Percentiles rank a stretch among this genome's conserved stretches.
phyloP scores from a whole-genome alignment of 2,888 invertebrate genomes.

The Palloptera scutellata region DNA sequence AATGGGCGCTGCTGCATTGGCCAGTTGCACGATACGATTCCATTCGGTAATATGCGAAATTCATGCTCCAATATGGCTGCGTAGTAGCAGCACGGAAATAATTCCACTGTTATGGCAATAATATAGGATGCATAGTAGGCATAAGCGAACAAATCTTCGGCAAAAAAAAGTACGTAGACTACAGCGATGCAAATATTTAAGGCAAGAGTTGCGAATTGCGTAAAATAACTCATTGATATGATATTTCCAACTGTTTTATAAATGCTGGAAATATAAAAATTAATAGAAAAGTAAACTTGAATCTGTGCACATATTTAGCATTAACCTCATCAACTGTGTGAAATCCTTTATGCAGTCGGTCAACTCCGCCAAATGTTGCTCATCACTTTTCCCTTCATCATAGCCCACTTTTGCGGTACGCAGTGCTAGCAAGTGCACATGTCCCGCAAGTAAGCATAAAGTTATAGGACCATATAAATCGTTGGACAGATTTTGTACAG shows the following conservation, averaged over 20 bases:
- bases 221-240: slow-evolving; percentile 31
- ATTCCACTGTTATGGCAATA: slow-evolving; percentile 33
- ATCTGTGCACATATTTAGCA: neutral
- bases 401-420: slow-evolving; percentile 37
- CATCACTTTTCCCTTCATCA: slow-evolving; percentile 19
- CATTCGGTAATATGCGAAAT: slow-evolving; percentile 35
- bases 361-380: slow-evolving; percentile 40
- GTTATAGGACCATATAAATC: slow-evolving; percentile 36
- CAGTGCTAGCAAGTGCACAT: slow-evolving; percentile 37
- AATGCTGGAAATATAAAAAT: slow-evolving; percentile 29
- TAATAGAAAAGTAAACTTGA: neutral
- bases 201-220: slow-evolving; percentile 34
- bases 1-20: slow-evolving; percentile 28
- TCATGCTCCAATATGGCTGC: slow-evolving; percentile 39
- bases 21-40: slow-evolving; percentile 43
- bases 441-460: slow-evolving; percentile 39
- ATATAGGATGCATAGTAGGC: slow-evolving; percentile 34
- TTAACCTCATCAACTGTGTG: slow-evolving; percentile 37
- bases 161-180: slow-evolving; percentile 36
- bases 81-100: slow-evolving; percentile 41
- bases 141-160: slow-evolving; percentile 30
- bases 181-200: slow-evolving; percentile 37
- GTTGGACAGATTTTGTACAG: slow-evolving; percentile 37
- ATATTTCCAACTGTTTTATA: slow-evolving; percentile 28
- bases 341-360: slow-evolving; percentile 40